Evolutionary conservation across 2,113 vertebrate genomes (phyloP), one percentile per base, ranked within the genome.

Genomic region (Syngnathus typhle): DNA sequence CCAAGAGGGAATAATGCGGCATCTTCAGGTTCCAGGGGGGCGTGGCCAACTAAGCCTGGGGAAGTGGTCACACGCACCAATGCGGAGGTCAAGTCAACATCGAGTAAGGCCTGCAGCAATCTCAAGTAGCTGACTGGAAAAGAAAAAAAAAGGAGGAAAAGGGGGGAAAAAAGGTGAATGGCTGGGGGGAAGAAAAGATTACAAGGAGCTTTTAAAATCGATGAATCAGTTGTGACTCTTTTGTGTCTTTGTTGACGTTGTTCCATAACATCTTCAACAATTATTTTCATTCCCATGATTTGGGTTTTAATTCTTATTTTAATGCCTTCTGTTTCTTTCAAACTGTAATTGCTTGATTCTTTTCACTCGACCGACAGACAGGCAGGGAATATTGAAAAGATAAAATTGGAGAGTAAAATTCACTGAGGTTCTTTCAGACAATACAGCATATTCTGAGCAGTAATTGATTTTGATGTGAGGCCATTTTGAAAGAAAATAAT

Each of bases 91-190:
- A 96, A 91, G 74, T 92, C 92, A 74, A 91, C 91, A 52, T 76
- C 90, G 60, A 99, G 87, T 1, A 92, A 59, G 46, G 81, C 87
- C 88, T 92, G 92, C 80, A 99, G 89, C 73, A 98, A 86, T 71
- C 89, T 84, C 74, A 96, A 77, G 72, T 91, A 89, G 86, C 93
- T 90, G 68, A 90, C 96, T 99, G 89, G 39, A 84, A 62, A 63
- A 19, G 68, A 51, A 65, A 23, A 68, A 70, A 51, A 65, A 23
- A 68, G 36, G 16, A 36, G 27, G 12, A 16, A 36, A 19, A 61
- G 8, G 46, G n/a, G n/a, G n/a, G 10, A 15, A 23, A 32, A 32
- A 5, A 64, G 9, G 27, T 68, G 36, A 66, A 62, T 43, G 21
- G 16, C 13, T 64, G 36, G 3, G 23, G 58, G 70, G 54, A 71